phyloP scores from a whole-genome alignment of 2,113 vertebrate genomes.

The Atractosteus spatula region DNA sequence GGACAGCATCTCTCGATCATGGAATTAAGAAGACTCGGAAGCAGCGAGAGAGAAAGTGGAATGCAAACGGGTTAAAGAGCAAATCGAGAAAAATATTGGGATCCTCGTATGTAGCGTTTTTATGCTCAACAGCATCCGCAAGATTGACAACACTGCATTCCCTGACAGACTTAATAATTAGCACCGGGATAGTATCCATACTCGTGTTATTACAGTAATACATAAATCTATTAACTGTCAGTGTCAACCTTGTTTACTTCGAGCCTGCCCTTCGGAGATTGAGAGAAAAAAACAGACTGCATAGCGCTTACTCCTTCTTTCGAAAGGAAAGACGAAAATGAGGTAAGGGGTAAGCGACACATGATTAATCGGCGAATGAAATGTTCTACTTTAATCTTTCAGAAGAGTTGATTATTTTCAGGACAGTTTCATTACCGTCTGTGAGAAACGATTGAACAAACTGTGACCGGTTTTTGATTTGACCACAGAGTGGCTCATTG shows the following conservation, averaged over 20 bases:
- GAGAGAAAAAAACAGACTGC: constrained; percentile 8
- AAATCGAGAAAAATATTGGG: constrained; percentile 37
- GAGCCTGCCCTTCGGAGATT: constrained; percentile 1
- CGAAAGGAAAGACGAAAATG: constrained; percentile 57
- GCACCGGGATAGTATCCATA: no score
- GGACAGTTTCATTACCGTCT: no score
- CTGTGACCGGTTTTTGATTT: no score
- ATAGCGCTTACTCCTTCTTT: constrained; percentile 25
- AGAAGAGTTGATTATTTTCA: no score
- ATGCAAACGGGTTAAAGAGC: constrained; percentile 48
- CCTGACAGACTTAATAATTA: constrained; percentile 18
- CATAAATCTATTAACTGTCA: constrained; percentile 7
- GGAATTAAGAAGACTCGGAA: constrained; percentile 50
- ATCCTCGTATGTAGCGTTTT: constrained; percentile 41
- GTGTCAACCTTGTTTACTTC: constrained; percentile 7
- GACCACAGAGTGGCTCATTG: no score
- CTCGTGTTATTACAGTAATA: not conserved
- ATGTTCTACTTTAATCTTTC: not conserved
- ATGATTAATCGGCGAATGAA: constrained; percentile 47
- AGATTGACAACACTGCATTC: constrained; percentile 31
- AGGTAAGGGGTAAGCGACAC: constrained; percentile 56
- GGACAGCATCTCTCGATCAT: constrained; percentile 62
- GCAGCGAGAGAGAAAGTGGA: constrained; percentile 48
- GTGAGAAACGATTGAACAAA: no score
- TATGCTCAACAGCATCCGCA: constrained; percentile 14